These are phyloP conservation scores for Tylochromis polylepis DNA, from an alignment of 2,113 vertebrate genomes.

Conservation along the genomic window DNA sequence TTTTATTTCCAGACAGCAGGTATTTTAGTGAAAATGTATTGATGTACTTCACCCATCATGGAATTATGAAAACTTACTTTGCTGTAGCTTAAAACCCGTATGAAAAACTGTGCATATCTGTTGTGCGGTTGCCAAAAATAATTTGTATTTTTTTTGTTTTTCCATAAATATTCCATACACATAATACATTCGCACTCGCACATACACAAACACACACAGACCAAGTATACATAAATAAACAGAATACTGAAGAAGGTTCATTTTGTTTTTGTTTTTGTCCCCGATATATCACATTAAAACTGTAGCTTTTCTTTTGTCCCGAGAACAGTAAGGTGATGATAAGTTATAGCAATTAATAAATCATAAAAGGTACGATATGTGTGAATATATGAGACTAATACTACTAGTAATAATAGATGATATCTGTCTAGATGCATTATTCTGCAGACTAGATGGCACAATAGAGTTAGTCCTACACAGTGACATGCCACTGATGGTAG, in stretches of 20 bases:
- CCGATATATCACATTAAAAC: too few relatives aligned
- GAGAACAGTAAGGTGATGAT: too few relatives aligned
- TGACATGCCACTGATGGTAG: neutral
- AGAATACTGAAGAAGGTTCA: neutral
- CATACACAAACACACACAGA: neutral
- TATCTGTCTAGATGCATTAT: neutral
- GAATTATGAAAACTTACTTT: neutral
- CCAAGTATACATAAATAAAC: neutral
- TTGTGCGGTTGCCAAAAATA: neutral
- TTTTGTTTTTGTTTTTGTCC: neutral
- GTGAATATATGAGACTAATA: too few relatives aligned
- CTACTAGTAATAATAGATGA: too few relatives aligned
- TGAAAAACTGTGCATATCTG: neutral
- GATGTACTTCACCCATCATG: neutral
- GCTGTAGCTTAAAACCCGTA: accelerated
- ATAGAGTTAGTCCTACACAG: neutral
- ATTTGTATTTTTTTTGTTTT: neutral
- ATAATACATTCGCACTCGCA: neutral
- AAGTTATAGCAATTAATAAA: too few relatives aligned
- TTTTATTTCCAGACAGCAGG: neutral
- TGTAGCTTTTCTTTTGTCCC: too few relatives aligned
- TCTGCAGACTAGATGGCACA: neutral
- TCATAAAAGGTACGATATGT: too few relatives aligned
- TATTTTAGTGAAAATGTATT: neutral
- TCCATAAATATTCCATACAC: too few relatives aligned